These are phyloP conservation scores for Forbesichthys papilliferus DNA, from an alignment of 2,113 vertebrate genomes.

Conservation along the genomic window DNA sequence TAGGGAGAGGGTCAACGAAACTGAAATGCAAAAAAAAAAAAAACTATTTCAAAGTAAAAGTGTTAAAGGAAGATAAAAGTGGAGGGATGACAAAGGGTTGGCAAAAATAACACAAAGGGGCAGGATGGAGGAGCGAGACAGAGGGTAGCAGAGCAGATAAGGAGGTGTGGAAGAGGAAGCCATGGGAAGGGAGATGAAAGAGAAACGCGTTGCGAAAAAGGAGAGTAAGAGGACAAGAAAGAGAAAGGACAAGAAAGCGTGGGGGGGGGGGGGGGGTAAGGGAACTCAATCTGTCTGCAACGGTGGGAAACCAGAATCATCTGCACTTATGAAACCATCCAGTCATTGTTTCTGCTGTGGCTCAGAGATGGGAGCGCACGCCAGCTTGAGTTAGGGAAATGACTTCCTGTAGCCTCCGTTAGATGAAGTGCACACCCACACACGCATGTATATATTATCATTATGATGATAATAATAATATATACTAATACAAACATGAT, in stretches of 20 bases:
- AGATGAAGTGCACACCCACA: too few relatives aligned
- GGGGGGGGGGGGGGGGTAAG: slow-evolving; percentile 5
- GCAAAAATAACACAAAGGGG: not conserved
- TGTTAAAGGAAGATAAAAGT: not conserved
- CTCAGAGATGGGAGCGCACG: slow-evolving; percentile 36
- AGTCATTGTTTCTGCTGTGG: slow-evolving; percentile 58
- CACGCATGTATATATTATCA: too few relatives aligned
- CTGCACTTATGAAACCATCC: slow-evolving; percentile 60
- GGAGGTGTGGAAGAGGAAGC: slow-evolving; percentile 17
- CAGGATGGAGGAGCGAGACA: not conserved
- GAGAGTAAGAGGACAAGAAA: not conserved
- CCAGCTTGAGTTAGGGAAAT: too few relatives aligned
- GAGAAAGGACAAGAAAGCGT: not conserved
- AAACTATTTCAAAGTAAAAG: not conserved
- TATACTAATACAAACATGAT: too few relatives aligned
- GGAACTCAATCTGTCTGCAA: too few relatives aligned
- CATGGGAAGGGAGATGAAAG: slow-evolving; percentile 31
- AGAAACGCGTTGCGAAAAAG: not conserved
- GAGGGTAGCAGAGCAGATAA: slow-evolving; percentile 4
- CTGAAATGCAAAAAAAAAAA: not conserved
- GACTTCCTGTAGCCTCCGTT: too few relatives aligned
- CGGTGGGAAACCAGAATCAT: slow-evolving; percentile 58
- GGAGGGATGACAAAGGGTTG: not conserved
- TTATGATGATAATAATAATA: too few relatives aligned
- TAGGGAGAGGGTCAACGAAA: not conserved